Conservation (phyloP, 2,797 vertebrate species). For the Anguilla megastoma region DNA sequence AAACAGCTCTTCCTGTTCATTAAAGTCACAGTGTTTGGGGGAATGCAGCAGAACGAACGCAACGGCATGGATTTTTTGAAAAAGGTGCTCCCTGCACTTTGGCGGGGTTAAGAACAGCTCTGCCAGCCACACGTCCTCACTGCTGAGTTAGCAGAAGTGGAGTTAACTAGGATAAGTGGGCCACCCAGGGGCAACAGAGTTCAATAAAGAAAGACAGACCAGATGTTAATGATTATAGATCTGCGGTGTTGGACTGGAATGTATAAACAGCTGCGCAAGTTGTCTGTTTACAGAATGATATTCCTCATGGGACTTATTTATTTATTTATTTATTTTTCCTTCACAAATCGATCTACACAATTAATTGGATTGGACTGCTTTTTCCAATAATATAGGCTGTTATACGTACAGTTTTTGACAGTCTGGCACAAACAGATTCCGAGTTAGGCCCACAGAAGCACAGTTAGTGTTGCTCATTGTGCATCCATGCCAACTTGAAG, state of each 20-base stretch:
- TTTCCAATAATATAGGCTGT: constrained; percentile 30
- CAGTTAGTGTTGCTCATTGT: not conserved
- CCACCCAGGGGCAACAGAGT: constrained; percentile 72
- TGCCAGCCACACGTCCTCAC: constrained; percentile 60
- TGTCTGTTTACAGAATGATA: constrained; percentile 29
- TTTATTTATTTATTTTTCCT: constrained; percentile 9
- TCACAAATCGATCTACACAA: constrained; percentile 32
- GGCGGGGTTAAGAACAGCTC: constrained; percentile 17
- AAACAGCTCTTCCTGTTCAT: constrained; percentile 27
- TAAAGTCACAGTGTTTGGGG: not conserved
- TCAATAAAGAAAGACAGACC: constrained; percentile 75
- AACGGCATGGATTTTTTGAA: constrained; percentile 18
- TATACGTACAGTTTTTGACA: not conserved
- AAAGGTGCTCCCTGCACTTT: not conserved
- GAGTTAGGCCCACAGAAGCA: not conserved
- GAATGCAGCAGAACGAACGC: not conserved
- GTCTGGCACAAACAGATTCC: not conserved
- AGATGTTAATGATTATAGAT: constrained; percentile 84
- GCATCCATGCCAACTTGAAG: not conserved
- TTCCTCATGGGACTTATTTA: not conserved
- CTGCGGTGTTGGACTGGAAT: constrained; percentile 70
- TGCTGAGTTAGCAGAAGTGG: constrained; percentile 74
- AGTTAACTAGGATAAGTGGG: constrained; percentile 79
- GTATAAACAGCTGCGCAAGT: constrained; percentile 60
- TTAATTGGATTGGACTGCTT: not conserved